Base-by-base conservation (phyloP, 2,888 invertebrate genomes). In the Portevinia maculata region DNA sequence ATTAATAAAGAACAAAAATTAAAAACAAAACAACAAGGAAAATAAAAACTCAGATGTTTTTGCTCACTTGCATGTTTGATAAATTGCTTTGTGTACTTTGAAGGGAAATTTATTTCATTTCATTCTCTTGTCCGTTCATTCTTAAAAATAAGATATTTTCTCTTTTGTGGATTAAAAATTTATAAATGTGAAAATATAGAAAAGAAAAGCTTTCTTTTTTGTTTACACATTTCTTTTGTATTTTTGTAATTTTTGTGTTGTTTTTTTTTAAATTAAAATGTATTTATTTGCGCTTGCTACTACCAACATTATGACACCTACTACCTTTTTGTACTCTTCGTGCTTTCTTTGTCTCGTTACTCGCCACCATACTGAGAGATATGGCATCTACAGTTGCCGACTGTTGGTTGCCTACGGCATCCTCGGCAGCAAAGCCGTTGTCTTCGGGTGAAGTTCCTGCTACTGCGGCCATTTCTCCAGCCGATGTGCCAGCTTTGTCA, bases 251-350 rank as follows among this genome's bases (percentile, higher is more conserved):
- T 64, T 50, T 64, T 79, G 50, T 19, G 17, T 59, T 46, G 60
- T 17, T 57, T 5, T 30, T 34, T 44, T 62, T 44, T 60, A 11
- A 41, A 15, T 46, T 19, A 44, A 39, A 69, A 62, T 30, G 37
- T 62, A 78, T 39, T 78, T 79, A 83, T 79, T 89, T 90, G 87
- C 90, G 90, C 88, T 90, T 90, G 88, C 89, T 90, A 88, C 87
- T 88, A 87, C 89, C 73, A 73, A 83, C 86, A 88, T 87, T 89
- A 85, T 88, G 87, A 88, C 89, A 90, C 87, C 90, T 88, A 87
- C 88, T 89, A 87, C 88, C 88, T 87, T 90, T 90, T 90, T 90
- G 90, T 90, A 90, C 90, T 90, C 90, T 90, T 88, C 90, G 90
- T 90, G 90, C 89, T 88, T 90, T 90, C 86, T 90, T 90, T 85